phyloP scores from a whole-genome alignment of 1,140 invertebrate species.

The Diploscapter pachys region DNA sequence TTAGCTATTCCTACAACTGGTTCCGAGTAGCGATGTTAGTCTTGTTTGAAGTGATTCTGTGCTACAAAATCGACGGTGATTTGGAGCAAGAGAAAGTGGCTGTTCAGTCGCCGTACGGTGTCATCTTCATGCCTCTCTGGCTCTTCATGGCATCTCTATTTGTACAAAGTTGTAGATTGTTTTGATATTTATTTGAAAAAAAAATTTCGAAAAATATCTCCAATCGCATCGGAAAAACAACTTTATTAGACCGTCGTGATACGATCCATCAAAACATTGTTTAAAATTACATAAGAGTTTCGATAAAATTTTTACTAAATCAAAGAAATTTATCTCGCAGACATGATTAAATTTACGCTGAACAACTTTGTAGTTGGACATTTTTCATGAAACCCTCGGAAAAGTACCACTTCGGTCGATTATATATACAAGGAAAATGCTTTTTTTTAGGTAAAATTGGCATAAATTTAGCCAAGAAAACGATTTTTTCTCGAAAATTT shows the following conservation, averaged over 20 bases:
- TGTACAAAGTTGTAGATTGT: conserved; percentile 17
- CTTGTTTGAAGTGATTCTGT: conserved; percentile 2
- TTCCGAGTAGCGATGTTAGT: neutral
- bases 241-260: neutral
- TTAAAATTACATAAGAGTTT: neutral
- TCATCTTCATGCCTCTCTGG: conserved; percentile 26
- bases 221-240: neutral
- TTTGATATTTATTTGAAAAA: neutral
- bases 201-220: neutral
- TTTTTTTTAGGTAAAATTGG: too few species aligned
- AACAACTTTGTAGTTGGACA: too few species aligned
- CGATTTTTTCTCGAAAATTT: too few species aligned
- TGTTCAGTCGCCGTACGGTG: conserved; percentile 1
- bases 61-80: conserved; percentile 24
- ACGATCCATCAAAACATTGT: neutral
- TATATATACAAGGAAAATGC: too few species aligned
- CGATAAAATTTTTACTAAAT: neutral
- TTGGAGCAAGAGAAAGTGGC: conserved; percentile 22
- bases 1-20: too few species aligned
- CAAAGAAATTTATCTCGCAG: neutral
- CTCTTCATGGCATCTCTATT: neutral
- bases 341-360: neutral
- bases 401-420: too few species aligned
- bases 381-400: too few species aligned
- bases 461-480: too few species aligned